These are phyloP conservation scores for Tupaia tana DNA, from an alignment of 2,113 vertebrate species.

Conservation along the genomic window DNA sequence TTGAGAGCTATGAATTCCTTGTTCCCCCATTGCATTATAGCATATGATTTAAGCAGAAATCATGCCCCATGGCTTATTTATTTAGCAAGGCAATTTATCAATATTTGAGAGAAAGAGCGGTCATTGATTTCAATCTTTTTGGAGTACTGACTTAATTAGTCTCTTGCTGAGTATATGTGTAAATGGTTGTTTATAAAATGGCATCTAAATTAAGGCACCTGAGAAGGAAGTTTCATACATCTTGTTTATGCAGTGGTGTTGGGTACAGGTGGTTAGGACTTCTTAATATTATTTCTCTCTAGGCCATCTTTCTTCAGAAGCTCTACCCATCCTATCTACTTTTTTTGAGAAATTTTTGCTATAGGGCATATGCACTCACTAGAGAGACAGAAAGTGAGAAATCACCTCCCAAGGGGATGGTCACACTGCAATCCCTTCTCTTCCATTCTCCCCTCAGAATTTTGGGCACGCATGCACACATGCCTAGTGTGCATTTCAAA, in stretches of 20 bases:
- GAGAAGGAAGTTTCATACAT: not conserved
- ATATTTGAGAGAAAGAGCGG: not conserved
- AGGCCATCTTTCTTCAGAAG: not conserved
- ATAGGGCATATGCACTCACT: no score
- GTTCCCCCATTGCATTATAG: not conserved
- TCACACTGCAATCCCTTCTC: no score
- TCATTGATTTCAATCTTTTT: not conserved
- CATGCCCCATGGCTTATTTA: not conserved
- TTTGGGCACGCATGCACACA: no score
- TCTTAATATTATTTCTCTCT: not conserved
- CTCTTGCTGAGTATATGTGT: not conserved
- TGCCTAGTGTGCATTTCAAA: no score
- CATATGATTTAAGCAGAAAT: not conserved
- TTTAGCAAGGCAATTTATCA: not conserved
- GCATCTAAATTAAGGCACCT: not conserved
- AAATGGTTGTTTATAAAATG: not conserved
- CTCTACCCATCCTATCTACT: not conserved
- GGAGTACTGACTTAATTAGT: not conserved
- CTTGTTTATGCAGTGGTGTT: accelerated
- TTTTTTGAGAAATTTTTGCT: not conserved
- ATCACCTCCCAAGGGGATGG: no score
- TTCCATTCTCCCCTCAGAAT: no score
- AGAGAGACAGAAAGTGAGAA: no score
- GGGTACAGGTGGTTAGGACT: accelerated
- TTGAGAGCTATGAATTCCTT: not conserved